These are phyloP conservation scores for Drosophila greeni DNA, from an alignment of 2,888 invertebrate species.

Conservation along the genomic window DNA sequence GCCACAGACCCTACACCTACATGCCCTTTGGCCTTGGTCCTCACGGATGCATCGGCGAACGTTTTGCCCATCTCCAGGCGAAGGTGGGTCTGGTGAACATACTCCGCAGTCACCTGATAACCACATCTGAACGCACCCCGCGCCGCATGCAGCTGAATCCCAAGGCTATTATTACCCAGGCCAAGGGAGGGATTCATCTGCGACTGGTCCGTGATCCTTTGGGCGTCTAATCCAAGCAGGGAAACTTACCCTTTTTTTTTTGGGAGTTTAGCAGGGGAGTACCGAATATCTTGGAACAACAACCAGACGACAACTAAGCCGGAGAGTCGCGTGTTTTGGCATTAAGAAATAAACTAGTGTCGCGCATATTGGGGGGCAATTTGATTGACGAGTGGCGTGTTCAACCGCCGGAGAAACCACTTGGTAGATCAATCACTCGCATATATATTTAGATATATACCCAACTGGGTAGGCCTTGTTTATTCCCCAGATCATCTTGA, in stretches of 20 bases:
- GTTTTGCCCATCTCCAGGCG: conserved; percentile 76
- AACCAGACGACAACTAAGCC: conserved; percentile 49
- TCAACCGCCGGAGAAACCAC: conserved; percentile 6
- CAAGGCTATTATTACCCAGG: conserved; percentile 75
- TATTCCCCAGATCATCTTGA: neutral
- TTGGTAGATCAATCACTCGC: conserved; percentile 9
- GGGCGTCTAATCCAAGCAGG: conserved; percentile 39
- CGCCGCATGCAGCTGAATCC: conserved; percentile 72
- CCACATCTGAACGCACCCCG: conserved; percentile 66
- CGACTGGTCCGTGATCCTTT: conserved; percentile 73
- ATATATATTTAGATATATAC: conserved; percentile 3
- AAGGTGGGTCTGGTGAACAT: conserved; percentile 78
- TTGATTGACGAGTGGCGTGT: conserved; percentile 61
- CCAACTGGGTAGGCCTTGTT: neutral
- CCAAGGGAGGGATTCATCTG: conserved; percentile 76
- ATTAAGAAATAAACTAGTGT: conserved; percentile 37
- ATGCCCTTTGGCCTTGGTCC: conserved; percentile 79
- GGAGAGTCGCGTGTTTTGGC: conserved; percentile 53
- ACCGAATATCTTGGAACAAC: conserved; percentile 23
- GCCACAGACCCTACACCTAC: conserved; percentile 75
- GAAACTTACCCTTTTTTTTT: conserved; percentile 14
- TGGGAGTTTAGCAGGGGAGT: neutral
- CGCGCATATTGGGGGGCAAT: conserved; percentile 46
- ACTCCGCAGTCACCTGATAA: conserved; percentile 75
- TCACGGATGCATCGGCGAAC: conserved; percentile 78